A percentile compares a stretch with the other conserved stretches of the same genome.
These are phyloP conservation scores for Falco cherrug DNA, from an alignment of 2,797 vertebrate species.

Conservation along the genomic window DNA sequence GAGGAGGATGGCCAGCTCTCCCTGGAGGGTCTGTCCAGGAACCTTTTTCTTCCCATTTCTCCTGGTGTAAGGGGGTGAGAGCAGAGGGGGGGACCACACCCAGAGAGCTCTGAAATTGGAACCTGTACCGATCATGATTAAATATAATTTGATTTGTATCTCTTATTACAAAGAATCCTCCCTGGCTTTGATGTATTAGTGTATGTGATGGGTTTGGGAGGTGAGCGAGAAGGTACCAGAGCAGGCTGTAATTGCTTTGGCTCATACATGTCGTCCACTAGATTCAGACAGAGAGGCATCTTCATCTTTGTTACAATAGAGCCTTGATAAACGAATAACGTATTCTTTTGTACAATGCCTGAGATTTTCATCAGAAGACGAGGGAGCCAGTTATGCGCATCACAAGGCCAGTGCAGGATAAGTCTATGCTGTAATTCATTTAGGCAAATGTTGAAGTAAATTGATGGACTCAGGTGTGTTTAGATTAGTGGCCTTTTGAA, in stretches of 20 bases:
- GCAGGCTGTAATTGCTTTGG: neutral
- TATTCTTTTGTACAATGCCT: neutral
- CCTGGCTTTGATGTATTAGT: neutral
- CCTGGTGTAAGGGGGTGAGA: neutral
- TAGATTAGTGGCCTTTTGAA: slow-evolving; percentile 54
- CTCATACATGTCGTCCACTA: neutral
- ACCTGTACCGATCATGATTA: neutral
- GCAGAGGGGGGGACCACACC: neutral
- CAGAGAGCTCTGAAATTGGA: neutral
- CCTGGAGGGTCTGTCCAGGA: neutral
- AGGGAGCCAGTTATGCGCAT: neutral
- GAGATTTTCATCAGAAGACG: slow-evolving; percentile 30
- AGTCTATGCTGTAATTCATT: slow-evolving; percentile 30
- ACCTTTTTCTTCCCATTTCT: neutral
- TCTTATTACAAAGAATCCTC: neutral
- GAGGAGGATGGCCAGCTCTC: neutral
- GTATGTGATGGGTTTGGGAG: neutral
- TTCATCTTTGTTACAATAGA: neutral
- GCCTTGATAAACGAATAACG: slow-evolving; percentile 10
- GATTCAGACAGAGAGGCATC: neutral
- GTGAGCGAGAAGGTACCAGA: neutral
- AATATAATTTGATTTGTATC: neutral
- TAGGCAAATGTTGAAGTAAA: slow-evolving; percentile 42
- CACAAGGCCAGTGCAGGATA: neutral
- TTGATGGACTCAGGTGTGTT: slow-evolving; percentile 46